These are phyloP conservation scores for Caenorhabditis sp. DNA, from an alignment of 2,888 invertebrate genomes.

Conservation along the genomic window DNA sequence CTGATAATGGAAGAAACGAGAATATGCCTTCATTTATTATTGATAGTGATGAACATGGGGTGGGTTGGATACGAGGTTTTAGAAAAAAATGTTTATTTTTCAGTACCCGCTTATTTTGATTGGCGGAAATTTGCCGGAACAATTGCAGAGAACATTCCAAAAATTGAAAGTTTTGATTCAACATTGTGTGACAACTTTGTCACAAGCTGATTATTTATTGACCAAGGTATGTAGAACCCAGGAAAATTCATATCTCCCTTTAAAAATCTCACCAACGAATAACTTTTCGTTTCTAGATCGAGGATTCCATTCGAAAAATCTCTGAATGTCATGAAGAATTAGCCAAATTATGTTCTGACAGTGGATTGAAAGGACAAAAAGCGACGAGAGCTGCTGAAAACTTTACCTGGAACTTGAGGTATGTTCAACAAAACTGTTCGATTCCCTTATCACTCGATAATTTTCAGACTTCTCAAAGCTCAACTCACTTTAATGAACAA, in stretches of 20 bases:
- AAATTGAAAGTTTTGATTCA: constrained; percentile 60
- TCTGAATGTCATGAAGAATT: constrained; percentile 73
- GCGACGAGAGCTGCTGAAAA: constrained; percentile 59
- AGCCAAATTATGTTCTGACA: constrained; percentile 72
- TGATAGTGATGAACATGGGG: constrained; percentile 56
- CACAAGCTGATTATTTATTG: constrained; percentile 54
- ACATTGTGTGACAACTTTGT: constrained; percentile 53
- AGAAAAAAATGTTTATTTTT: constrained; percentile 18
- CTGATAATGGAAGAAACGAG: constrained; percentile 18
- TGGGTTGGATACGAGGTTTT: constrained; percentile 5
- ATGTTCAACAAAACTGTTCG: background rate
- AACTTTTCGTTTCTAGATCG: constrained; percentile 44
- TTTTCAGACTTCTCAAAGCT: constrained; percentile 75
- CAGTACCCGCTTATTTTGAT: constrained; percentile 59
- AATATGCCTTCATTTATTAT: constrained; percentile 53
- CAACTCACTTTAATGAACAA: constrained; percentile 75
- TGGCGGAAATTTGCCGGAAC: constrained; percentile 64
- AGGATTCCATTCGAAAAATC: constrained; percentile 65
- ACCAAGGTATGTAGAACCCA: constrained; percentile 40
- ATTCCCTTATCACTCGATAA: background rate
- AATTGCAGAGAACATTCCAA: constrained; percentile 63
- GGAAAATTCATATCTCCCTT: constrained; percentile 1
- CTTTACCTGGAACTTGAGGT: constrained; percentile 52
- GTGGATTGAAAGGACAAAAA: constrained; percentile 75
- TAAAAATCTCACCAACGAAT: too few relatives aligned